These are phyloP conservation scores for Drosophila kurseongensis DNA, from an alignment of 1,140 invertebrate species.

Conservation along the genomic window DNA sequence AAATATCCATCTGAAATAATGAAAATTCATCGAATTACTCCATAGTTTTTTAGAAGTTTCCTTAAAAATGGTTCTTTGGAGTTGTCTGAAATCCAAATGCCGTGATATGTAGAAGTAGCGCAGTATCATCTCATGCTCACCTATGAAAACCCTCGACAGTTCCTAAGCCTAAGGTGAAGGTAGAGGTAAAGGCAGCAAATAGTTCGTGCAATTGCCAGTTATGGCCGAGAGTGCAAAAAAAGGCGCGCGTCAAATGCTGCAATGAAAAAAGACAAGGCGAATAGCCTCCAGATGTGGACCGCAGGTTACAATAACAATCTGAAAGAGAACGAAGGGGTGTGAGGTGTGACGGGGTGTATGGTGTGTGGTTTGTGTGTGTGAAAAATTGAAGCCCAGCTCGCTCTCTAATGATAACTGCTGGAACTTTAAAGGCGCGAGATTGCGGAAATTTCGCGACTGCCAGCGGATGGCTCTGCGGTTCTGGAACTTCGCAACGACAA, in stretches of 20 bases:
- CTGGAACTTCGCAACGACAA: constrained; percentile 15
- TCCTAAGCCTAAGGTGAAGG: constrained; percentile 30
- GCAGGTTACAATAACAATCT: constrained; percentile 47
- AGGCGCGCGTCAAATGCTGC: constrained; percentile 59
- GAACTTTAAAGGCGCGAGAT: constrained; percentile 79
- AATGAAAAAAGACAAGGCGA: constrained; percentile 31
- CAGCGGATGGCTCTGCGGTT: constrained; percentile 18
- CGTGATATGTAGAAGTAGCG: constrained; percentile 26
- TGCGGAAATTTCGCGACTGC: constrained; percentile 68
- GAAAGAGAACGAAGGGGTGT: constrained; percentile 4
- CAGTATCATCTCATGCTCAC: constrained; percentile 20
- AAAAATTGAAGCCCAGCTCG: constrained; percentile 73
- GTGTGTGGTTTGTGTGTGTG: constrained; percentile 29
- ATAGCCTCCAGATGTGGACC: constrained; percentile 50
- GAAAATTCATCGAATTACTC: no score
- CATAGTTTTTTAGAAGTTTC: no score
- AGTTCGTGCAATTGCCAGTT: constrained; percentile 75
- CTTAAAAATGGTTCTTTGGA: neutral
- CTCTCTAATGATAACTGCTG: constrained; percentile 79
- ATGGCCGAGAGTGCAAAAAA: constrained; percentile 51
- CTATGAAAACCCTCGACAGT: constrained; percentile 34
- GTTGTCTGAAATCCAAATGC: constrained; percentile 11
- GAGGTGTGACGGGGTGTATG: no score
- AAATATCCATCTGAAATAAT: no score
- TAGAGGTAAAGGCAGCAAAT: constrained; percentile 42